Evolutionary conservation across 2,888 invertebrate genomes (phyloP), one percentile per base, ranked within the genome.

Genomic region (Parnassius smintheus): DNA sequence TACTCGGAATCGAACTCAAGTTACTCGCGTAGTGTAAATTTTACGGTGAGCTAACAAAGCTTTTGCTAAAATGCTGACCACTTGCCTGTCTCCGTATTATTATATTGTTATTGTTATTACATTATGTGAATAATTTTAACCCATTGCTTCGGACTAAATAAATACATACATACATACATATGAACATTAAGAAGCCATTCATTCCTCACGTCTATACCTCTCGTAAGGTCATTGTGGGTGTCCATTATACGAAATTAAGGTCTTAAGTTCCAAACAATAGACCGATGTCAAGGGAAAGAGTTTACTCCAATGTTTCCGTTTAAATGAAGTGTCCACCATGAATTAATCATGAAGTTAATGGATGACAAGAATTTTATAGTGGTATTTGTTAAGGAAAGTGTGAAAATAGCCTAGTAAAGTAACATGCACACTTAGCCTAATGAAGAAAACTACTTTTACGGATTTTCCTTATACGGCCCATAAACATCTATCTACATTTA

Each of bases 201-300:
- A n/a, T 13, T 49, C 13, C 9, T 13, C 11, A 8, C 2, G 49
- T 9, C 49, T 49, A 18, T 25, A 18, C 51, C 7, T 35, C 25
- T 25, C n/a, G 41, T 59, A 46, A 52, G 52, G 59, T 59, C 35
- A 46, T 45, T 59, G 35, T 59, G 52, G 59, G 49, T 59, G 45
- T 52, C 25, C 9, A 13, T 46, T 52, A 12, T 35, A 13, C 44
- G 18, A 7, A 46, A 35, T 10, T 46, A 53, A 53, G 59, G 53
- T 53, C 53, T 41, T 46, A n/a, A 35, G 59, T 41, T 7, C n/a
- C 48, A 12, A 49, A 60, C 59, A 60, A 60, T 60, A 42, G 59
- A 42, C 59, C 2, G 53, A 13, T 52, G 53, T 53, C 59, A 60
- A 42, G 59, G 54, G 42, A 54, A 52, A 48, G 12, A 12, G 13